These are phyloP conservation scores for Entosphenus tridentatus DNA, from an alignment of 2,113 vertebrate genomes.

Conservation along the genomic window DNA sequence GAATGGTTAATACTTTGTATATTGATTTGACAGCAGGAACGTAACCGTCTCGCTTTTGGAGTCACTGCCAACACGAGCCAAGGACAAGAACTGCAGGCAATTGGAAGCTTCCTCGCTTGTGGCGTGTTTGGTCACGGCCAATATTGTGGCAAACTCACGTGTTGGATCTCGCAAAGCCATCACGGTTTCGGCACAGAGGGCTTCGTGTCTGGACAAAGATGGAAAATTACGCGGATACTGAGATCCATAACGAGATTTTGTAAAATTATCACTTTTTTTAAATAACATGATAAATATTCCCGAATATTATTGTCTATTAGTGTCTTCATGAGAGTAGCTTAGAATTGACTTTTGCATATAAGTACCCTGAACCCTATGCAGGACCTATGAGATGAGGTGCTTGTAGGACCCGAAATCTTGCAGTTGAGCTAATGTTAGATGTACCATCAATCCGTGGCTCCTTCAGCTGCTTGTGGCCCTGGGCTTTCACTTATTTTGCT, in stretches of 20 bases:
- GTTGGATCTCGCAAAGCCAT: background rate
- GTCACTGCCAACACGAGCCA: background rate
- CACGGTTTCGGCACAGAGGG: background rate
- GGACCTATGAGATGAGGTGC: no score
- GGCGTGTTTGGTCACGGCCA: background rate
- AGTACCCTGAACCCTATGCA: no score
- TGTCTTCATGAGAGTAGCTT: background rate
- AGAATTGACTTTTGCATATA: no score
- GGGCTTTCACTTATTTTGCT: no score
- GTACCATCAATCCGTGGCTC: no score
- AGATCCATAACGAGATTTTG: background rate
- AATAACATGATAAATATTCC: background rate
- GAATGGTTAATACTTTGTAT: no score
- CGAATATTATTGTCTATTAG: no score
- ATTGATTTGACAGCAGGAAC: no score
- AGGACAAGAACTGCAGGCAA: background rate
- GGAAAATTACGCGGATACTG: background rate
- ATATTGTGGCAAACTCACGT: background rate
- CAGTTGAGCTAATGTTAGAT: no score
- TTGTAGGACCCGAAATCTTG: no score
- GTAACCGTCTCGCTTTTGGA: background rate
- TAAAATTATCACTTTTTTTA: background rate
- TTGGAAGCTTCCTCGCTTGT: background rate
- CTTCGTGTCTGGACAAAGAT: background rate
- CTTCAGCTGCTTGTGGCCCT: no score